Evolutionary conservation across 2,113 vertebrate species (phyloP).

Genomic region (Sinocyclocheilus anshuiensis): DNA sequence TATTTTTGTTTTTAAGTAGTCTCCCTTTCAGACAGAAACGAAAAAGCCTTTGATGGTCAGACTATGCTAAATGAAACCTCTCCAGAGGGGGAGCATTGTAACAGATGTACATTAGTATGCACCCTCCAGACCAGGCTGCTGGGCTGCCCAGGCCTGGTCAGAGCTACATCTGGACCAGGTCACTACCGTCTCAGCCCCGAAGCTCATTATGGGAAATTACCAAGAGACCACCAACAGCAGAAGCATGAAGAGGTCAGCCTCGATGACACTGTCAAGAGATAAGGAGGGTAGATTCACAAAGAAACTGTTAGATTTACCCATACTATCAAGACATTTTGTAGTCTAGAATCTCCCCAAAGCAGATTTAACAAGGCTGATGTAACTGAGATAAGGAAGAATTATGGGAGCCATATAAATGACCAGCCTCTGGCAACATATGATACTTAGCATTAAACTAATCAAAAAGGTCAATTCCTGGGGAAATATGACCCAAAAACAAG

Average conservation of each 20-base stretch:
- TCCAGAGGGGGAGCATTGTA: slow-evolving; percentile 18
- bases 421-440: background rate
- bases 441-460: slow-evolving; percentile 17
- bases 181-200: slow-evolving; percentile 55
- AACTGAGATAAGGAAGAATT: slow-evolving; percentile 1
- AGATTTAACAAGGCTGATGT: slow-evolving; percentile 1
- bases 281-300: slow-evolving; percentile 4
- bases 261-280: slow-evolving; percentile 22
- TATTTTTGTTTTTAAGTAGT: background rate
- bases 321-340: slow-evolving; percentile 7
- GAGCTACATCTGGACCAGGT: slow-evolving; percentile 68
- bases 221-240: slow-evolving; percentile 25
- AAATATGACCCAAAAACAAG: background rate
- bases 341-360: background rate
- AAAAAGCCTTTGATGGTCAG: background rate
- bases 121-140: slow-evolving; percentile 53
- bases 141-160: slow-evolving; percentile 48
- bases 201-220: slow-evolving; percentile 56
- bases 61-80: slow-evolving; percentile 9
- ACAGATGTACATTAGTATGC: slow-evolving; percentile 77
- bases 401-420: slow-evolving; percentile 16
- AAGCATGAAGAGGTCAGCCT: slow-evolving; percentile 26
- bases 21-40: background rate
- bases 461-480: background rate
- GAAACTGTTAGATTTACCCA: slow-evolving; percentile 1